Conservation (phyloP, 2,888 invertebrate species). For the Griposia aprilina region DNA sequence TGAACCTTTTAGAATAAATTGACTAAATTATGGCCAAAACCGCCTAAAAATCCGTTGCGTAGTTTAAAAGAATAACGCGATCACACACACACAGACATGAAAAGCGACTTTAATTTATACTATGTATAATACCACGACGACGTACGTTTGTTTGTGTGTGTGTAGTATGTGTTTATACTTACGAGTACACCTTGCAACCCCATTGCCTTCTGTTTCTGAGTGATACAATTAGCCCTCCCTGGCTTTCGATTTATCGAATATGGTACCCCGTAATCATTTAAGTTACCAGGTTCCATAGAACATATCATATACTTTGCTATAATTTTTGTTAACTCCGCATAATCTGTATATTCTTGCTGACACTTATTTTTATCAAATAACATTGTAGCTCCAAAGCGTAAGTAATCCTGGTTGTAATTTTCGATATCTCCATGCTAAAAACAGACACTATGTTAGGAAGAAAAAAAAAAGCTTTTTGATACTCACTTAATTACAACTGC, state of each 20-base stretch:
- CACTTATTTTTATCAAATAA: slow-evolving; percentile 67
- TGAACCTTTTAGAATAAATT: no score
- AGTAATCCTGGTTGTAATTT: slow-evolving; percentile 63
- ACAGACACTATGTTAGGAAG: no score
- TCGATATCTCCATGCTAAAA: slow-evolving; percentile 58
- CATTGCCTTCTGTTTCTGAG: background rate
- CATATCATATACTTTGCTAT: slow-evolving; percentile 77
- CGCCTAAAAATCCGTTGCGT: no score
- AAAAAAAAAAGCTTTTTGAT: background rate
- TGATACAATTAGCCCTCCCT: slow-evolving; percentile 13
- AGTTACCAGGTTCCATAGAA: slow-evolving; percentile 58
- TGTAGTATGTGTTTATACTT: slow-evolving; percentile 17
- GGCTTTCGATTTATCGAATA: background rate
- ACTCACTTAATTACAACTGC: background rate
- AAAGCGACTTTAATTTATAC: background rate
- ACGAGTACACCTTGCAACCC: slow-evolving; percentile 14
- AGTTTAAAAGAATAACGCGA: background rate
- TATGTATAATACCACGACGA: no score
- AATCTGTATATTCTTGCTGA: slow-evolving; percentile 56
- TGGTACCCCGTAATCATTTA: slow-evolving; percentile 53
- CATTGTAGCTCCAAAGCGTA: slow-evolving; percentile 63
- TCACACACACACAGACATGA: background rate
- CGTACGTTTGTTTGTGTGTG: no score
- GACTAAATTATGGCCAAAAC: no score
- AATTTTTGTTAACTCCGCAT: slow-evolving; percentile 44